phyloP scores from a whole-genome alignment of 2,113 vertebrate genomes.

The Triplophysa rosa region DNA sequence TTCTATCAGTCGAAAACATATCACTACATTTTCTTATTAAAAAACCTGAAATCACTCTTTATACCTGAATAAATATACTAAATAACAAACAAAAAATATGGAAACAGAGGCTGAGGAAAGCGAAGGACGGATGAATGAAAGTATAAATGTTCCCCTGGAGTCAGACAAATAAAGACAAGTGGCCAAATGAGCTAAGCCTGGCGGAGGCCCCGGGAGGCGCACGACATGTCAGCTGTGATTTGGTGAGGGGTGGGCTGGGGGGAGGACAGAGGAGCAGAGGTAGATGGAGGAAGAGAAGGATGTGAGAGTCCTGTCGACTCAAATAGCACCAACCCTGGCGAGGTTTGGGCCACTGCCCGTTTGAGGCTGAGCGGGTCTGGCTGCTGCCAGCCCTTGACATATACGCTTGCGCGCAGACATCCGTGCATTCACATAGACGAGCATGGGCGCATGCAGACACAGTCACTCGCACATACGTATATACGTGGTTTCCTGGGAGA shows the following conservation, averaged over 20 bases:
- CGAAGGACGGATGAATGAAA: constrained; percentile 40
- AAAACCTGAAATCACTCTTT: neutral
- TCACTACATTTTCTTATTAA: neutral
- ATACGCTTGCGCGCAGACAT: neutral
- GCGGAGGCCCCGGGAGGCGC: constrained; percentile 46
- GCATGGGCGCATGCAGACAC: constrained; percentile 20
- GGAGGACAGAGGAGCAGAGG: neutral
- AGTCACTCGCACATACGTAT: constrained; percentile 4
- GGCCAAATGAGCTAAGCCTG: constrained; percentile 54
- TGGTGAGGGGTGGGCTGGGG: constrained; percentile 28
- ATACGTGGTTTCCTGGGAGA: neutral
- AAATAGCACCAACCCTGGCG: constrained; percentile 45
- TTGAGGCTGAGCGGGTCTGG: constrained; percentile 43
- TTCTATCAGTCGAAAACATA: neutral
- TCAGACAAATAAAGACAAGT: constrained; percentile 59
- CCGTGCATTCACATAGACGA: constrained; percentile 18
- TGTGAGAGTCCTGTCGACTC: constrained; percentile 42
- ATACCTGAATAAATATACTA: neutral
- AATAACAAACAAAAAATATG: neutral
- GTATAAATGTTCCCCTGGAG: constrained; percentile 55
- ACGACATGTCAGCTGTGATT: constrained; percentile 47
- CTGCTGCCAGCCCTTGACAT: constrained; percentile 47
- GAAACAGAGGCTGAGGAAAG: constrained; percentile 11
- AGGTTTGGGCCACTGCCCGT: constrained; percentile 41
- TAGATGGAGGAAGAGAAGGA: constrained; percentile 26